Percentiles rank a stretch among this genome's conserved stretches.
These are phyloP conservation scores for Catocala fraxini DNA, from an alignment of 2,888 invertebrate genomes.

Conservation along the genomic window DNA sequence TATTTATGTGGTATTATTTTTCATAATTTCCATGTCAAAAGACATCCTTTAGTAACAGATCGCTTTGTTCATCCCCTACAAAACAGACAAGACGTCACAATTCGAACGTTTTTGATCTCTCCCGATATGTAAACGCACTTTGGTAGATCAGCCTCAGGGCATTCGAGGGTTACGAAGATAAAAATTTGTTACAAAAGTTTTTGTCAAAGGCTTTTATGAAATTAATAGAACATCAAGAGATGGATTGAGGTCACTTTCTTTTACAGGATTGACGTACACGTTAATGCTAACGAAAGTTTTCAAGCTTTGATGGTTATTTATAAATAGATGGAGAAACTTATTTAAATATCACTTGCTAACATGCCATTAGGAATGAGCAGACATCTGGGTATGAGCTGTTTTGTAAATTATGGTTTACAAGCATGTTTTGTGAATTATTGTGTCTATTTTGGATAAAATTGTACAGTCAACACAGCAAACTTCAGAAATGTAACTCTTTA, in stretches of 20 bases:
- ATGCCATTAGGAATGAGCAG: too few species aligned
- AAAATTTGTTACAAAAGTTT: neutral
- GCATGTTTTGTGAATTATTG: too few species aligned
- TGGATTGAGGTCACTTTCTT: neutral
- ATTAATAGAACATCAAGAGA: slow-evolving; percentile 9
- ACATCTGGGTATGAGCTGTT: too few species aligned
- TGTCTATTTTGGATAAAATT: too few species aligned
- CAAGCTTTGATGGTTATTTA: too few species aligned
- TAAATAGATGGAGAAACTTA: too few species aligned
- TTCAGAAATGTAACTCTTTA: too few species aligned
- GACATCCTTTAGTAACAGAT: neutral
- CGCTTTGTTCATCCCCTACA: too few species aligned
- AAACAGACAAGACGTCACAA: neutral
- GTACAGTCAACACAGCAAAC: too few species aligned
- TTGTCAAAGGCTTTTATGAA: slow-evolving; percentile 1
- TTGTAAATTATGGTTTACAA: too few species aligned
- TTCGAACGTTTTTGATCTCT: slow-evolving; percentile 17
- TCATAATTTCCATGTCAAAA: neutral
- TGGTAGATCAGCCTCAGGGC: slow-evolving; percentile 2
- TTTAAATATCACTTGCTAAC: too few species aligned
- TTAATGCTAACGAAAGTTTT: neutral
- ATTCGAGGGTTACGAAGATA: slow-evolving; percentile 3
- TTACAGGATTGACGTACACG: neutral
- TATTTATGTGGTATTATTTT: too few species aligned
- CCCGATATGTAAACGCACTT: slow-evolving; percentile 13